Evolutionary conservation across 1,140 invertebrate species (phyloP), one percentile per base, ranked within the genome.

Genomic region (Atta cephalotes): DNA sequence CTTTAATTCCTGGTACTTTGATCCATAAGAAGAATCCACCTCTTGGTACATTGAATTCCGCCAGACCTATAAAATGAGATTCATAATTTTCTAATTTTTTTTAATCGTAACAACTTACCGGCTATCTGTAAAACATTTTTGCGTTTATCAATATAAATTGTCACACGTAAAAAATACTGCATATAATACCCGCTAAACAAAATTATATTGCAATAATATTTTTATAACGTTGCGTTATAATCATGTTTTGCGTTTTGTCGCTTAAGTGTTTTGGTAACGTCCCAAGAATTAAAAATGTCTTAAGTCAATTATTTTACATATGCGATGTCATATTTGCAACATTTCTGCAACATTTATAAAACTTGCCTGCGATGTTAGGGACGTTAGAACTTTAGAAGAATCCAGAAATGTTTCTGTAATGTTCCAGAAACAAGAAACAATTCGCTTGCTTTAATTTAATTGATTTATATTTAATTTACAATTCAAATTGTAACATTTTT

Each of bases 1-100:
- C 97, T 0, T 96, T 93, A 0, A 98, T 95, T 7, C 96, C 96
- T 12, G 94, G 95, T 1, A 98, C 95, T 92, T 97, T 96, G 14
- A 98, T 95, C 97, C 98, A 98, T 14, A 98, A 94, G 94, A 98
- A 98, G 95, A 98, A 97, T 1, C 98, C 97, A 18, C 96, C 97
- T 1, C 93, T 93, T 0, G 98, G 97, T 51, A 96, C 89, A 7
- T 94, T 91, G 96, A 97, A 98, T 60, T 97, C 96, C 5, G 96
- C 97, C 2, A 98, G 92, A 53, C 96, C 96, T 96, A 92, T 7
- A 85, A 82, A 84, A 58, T 3, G 60, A 45, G 39, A 66, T 74
- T 49, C 9, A 12, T 51, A 56, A 85, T 4, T 39, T 31, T 45
- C 3, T 56, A 66, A 21, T 53, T 18, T 16, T 16, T 35, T 49